Conservation (phyloP, 2,797 vertebrate genomes). For the Alca torda region DNA sequence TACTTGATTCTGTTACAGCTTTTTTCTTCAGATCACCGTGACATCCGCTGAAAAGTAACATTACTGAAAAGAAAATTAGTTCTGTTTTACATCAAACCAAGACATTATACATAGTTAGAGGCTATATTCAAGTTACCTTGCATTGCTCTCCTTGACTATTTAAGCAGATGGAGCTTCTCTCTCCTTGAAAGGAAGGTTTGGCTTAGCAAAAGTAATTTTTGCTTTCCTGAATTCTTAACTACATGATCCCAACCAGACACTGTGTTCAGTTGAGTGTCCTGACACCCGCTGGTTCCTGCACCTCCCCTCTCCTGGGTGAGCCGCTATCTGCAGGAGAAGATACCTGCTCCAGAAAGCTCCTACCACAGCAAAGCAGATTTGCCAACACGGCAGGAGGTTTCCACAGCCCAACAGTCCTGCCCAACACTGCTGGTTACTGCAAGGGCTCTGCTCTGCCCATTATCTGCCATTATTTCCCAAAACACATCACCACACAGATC, state of each 20-base stretch:
- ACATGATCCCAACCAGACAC: background rate
- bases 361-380: background rate
- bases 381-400: background rate
- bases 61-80: background rate
- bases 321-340: background rate
- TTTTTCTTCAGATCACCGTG: background rate
- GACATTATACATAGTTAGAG: background rate
- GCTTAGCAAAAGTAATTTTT: background rate
- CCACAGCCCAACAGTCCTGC: background rate
- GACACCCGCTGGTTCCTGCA: accelerated
- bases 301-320: background rate
- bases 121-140: background rate
- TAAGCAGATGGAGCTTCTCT: background rate
- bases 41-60: background rate
- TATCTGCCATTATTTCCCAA: background rate
- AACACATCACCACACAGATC: background rate
- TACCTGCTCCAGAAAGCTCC: background rate
- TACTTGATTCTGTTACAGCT: background rate
- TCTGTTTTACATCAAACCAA: background rate
- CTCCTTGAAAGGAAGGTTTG: background rate
- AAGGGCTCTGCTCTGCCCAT: background rate
- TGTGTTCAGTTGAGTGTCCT: background rate
- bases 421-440: background rate
- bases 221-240: background rate
- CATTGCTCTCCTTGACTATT: background rate